These are phyloP conservation scores for Myripristis jacobus DNA, from an alignment of 2,797 vertebrate species.

Conservation along the genomic window DNA sequence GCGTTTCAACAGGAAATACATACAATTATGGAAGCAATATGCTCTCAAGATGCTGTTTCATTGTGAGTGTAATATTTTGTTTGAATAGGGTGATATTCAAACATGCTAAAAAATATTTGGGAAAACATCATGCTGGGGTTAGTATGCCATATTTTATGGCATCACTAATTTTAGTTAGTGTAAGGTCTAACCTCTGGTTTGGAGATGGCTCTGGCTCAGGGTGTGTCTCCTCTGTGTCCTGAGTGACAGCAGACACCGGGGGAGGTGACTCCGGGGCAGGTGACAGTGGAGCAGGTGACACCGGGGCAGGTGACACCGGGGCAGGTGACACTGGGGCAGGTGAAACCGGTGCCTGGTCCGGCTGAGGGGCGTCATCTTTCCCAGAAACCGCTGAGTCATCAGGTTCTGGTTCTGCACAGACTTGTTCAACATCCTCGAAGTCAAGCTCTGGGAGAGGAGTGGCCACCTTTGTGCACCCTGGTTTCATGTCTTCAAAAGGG, in stretches of 20 bases:
- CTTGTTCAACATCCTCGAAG: conserved; percentile 17
- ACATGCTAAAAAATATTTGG: neutral
- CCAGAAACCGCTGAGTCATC: conserved; percentile 10
- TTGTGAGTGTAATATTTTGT: neutral
- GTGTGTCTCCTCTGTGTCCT: conserved; percentile 17
- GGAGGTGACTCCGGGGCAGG: neutral
- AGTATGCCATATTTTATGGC: neutral
- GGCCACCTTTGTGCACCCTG: conserved; percentile 57
- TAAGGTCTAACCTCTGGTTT: conserved; percentile 65
- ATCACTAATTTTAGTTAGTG: neutral
- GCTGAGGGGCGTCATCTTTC: conserved; percentile 9
- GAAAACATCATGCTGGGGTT: neutral
- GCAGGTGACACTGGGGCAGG: neutral
- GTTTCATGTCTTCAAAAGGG: conserved; percentile 43
- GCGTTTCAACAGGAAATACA: too few species aligned
- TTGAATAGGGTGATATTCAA: neutral
- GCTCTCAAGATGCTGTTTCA: too few species aligned
- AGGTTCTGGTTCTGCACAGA: neutral
- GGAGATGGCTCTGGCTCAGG: conserved; percentile 20
- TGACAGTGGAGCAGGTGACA: neutral
- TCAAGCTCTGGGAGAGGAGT: conserved; percentile 58
- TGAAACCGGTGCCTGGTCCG: neutral
- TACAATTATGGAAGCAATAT: too few species aligned
- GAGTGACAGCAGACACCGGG: conserved; percentile 4
- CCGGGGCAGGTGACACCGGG: neutral